A percentile compares a stretch with the other conserved stretches of the same genome.
Evolutionary conservation across 1,140 invertebrate species (phyloP).

Genomic region (Zophobas morio): DNA sequence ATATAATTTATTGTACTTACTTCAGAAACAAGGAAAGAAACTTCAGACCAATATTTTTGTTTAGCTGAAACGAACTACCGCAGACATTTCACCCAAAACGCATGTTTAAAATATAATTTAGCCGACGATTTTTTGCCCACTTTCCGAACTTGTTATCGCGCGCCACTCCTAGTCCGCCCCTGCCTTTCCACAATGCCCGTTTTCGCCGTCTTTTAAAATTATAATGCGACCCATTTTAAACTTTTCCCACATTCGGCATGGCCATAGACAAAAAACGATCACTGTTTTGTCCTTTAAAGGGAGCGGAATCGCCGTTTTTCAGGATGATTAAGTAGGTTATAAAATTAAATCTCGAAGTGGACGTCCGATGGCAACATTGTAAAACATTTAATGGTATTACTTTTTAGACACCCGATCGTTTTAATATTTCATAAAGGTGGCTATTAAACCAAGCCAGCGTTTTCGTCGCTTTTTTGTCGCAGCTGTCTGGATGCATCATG

Average conservation of each 20-base stretch:
- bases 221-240: constrained; percentile 21
- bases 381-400: constrained; percentile 52
- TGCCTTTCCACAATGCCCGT: background rate
- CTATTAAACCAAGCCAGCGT: constrained; percentile 7
- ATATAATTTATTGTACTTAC: no score
- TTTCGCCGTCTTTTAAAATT: constrained; percentile 22
- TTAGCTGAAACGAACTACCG: no score
- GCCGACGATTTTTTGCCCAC: no score
- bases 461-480: constrained; percentile 18
- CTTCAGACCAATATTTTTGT: no score
- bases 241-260: constrained; percentile 39
- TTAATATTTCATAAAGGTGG: constrained; percentile 40
- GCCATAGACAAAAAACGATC: constrained; percentile 35
- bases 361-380: constrained; percentile 22
- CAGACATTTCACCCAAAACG: no score
- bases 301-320: constrained; percentile 33
- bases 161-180: no score
- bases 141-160: no score
- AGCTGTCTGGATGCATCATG: constrained; percentile 10
- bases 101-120: no score
- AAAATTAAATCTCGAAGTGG: constrained; percentile 38
- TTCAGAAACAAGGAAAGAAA: no score
- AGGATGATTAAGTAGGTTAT: constrained; percentile 35
- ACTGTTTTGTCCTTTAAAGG: constrained; percentile 37
- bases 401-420: constrained; percentile 35